Percentiles rank a stretch among this genome's conserved stretches.
phyloP scores from a whole-genome alignment of 2,888 invertebrate genomes.

The Crematogaster levior region DNA sequence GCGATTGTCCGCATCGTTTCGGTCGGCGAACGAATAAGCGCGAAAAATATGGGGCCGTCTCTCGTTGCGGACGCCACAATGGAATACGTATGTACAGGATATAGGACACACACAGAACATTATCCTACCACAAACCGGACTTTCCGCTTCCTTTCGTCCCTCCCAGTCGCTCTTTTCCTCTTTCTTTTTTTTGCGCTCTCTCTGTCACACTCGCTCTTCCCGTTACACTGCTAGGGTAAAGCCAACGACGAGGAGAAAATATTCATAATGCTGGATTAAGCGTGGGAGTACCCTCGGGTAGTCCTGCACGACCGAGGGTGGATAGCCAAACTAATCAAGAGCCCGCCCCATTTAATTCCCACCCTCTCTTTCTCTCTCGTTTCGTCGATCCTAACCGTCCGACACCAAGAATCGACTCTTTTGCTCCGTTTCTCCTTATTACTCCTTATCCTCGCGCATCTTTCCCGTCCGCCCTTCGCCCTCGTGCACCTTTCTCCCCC shows the following conservation, averaged over 20 bases:
- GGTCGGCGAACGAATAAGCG: constrained; percentile 35
- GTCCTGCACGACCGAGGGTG: constrained; percentile 65
- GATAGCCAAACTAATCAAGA: constrained; percentile 83
- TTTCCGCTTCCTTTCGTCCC: constrained; percentile 31
- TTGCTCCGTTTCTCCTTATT: constrained; percentile 65
- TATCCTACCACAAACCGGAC: constrained; percentile 48
- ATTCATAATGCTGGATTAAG: constrained; percentile 84
- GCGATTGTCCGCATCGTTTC: constrained; percentile 30
- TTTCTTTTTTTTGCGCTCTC: not conserved
- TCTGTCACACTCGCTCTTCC: constrained; percentile 24
- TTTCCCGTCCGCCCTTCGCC: constrained; percentile 3
- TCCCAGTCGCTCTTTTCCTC: not conserved
- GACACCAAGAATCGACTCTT: constrained; percentile 53
- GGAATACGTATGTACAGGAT: constrained; percentile 30
- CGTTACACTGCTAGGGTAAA: constrained; percentile 7
- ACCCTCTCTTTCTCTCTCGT: constrained; percentile 66
- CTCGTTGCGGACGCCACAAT: constrained; percentile 50
- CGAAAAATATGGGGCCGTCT: constrained; percentile 46
- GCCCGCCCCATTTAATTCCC: constrained; percentile 81
- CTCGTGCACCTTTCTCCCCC: not conserved
- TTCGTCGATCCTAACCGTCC: constrained; percentile 52
- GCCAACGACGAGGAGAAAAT: constrained; percentile 77
- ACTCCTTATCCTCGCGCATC: constrained; percentile 45
- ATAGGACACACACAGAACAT: constrained; percentile 35
- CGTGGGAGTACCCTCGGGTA: constrained; percentile 74